A percentile compares a stretch with the other conserved stretches of the same genome.
phyloP scores from a whole-genome alignment of 1,140 invertebrate species.

The Cheumatopsyche charites region DNA sequence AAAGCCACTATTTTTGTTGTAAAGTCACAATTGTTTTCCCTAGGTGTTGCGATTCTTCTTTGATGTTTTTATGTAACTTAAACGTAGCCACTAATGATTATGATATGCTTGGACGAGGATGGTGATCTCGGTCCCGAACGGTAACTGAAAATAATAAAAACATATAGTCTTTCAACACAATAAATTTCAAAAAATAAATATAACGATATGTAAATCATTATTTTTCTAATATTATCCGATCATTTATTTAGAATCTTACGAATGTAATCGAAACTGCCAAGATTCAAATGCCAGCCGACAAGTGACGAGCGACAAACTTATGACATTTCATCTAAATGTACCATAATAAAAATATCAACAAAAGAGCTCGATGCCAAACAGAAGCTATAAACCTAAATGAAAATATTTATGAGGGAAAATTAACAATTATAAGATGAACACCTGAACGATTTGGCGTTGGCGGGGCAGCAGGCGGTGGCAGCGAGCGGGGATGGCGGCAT shows the following conservation, averaged over 20 bases:
- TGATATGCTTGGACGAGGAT: conserved; percentile 47
- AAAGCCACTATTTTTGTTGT: conserved; percentile 39
- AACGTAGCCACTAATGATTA: conserved; percentile 47
- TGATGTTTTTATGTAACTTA: conserved; percentile 42
- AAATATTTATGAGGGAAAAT: no score
- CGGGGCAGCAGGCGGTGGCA: conserved; percentile 36
- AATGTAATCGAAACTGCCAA: conserved; percentile 15
- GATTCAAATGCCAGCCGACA: conserved; percentile 12
- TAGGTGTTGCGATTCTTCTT: conserved; percentile 13
- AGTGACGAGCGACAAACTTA: conserved; percentile 18
- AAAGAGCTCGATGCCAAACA: neutral
- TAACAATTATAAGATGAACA: neutral
- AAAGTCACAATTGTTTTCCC: conserved; percentile 48
- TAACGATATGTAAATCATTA: no score
- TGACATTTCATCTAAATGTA: conserved; percentile 13
- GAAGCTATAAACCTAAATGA: no score
- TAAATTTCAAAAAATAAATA: neutral
- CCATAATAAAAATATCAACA: conserved; percentile 5
- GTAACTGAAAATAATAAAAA: conserved; percentile 44
- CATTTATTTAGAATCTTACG: no score
- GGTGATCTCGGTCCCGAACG: conserved; percentile 45
- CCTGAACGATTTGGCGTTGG: conserved; percentile 48
- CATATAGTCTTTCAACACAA: neutral
- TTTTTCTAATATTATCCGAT: no score
- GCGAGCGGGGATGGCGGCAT: conserved; percentile 48